A percentile compares a stretch with the other conserved stretches of the same genome.
Evolutionary conservation across 2,888 invertebrate genomes (phyloP).

Genomic region (Palloptera scutellata): DNA sequence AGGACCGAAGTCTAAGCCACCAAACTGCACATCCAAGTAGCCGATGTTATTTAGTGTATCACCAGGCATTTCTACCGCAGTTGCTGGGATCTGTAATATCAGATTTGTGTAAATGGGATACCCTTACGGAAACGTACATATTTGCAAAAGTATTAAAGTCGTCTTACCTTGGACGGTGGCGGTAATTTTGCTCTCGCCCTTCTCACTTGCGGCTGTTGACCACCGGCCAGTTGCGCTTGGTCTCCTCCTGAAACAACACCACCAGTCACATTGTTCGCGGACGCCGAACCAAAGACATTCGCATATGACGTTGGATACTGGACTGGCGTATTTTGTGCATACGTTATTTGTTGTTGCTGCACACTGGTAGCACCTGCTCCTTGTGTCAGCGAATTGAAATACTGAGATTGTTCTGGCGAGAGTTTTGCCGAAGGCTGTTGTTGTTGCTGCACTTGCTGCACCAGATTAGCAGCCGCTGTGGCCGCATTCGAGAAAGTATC

Average conservation of each 20-base stretch:
- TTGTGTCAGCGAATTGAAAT: conserved; percentile 66
- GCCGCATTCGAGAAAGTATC: conserved; percentile 57
- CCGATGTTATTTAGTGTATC: conserved; percentile 77
- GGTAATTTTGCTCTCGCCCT: conserved; percentile 78
- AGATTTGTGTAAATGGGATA: conserved; percentile 1
- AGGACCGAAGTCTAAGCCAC: conserved; percentile 80
- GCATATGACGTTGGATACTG: conserved; percentile 62
- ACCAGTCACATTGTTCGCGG: conserved; percentile 45
- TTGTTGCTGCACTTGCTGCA: conserved; percentile 62
- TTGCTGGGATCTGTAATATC: conserved; percentile 79
- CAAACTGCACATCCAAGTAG: conserved; percentile 93
- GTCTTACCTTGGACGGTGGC: conserved; percentile 80
- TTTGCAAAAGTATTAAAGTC: not conserved
- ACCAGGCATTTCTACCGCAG: conserved; percentile 97
- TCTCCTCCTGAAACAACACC: conserved; percentile 39
- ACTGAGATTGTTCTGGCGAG: conserved; percentile 72
- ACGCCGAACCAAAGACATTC: conserved; percentile 58
- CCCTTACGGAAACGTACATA: conserved; percentile 28
- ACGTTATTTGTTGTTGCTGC: conserved; percentile 39
- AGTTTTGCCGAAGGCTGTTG: conserved; percentile 67
- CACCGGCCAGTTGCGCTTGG: conserved; percentile 48
- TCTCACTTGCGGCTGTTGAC: conserved; percentile 63
- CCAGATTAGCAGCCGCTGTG: conserved; percentile 55
- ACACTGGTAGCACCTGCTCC: conserved; percentile 40
- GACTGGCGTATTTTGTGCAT: conserved; percentile 50